Evolutionary conservation across 2,797 vertebrate genomes (phyloP), one percentile per base, ranked within the genome.

Genomic region (Dermochelys coriacea): DNA sequence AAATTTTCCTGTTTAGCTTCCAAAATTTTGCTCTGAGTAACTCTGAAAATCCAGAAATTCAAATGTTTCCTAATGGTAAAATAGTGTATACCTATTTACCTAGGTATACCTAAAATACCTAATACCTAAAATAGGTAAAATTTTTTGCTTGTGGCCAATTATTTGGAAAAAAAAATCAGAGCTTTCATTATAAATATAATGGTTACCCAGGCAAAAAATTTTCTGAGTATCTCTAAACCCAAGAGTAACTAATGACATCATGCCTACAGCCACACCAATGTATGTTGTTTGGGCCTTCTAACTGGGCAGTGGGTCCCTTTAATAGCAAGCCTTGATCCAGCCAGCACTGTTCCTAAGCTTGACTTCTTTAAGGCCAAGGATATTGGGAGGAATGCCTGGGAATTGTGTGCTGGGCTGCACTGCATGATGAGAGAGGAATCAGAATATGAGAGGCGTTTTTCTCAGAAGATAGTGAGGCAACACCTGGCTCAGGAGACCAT

Each of bases 361-460:
- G 50, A 12, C 29, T 59, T 47, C 5, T 71, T 61, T 52, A 68
- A 82, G 80, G 25, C 5, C 18, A 54, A 61, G 34, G 18, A 77
- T 75, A 8, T 3, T 21, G 19, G 11, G 5, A 12, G 71, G 54
- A 80, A 31, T 31, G 0, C n/a, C 61, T 37, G 79, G 47, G 77
- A 81, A 1, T 19, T 41, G 6, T 47, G 0, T 0, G 4, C 75
- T 74, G 50, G 25, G 18, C 34, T 1, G 0, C 37, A 10, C 9
- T 52, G 80, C 3, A 61, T 78, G 14, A 18, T 61, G 82, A 45
- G 71, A 61, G 37, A 27, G 6, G 41, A 68, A 68, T 68, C 7
- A 68, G 18, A 18, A 68, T 5, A 11, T 12, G 31, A 16, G 14
- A 80, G 47, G 5, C 11, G 12, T 86, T 83, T 84, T 85, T 88